Conservation (phyloP, 1,140 invertebrate genomes). For the Calosoma granatense region DNA sequence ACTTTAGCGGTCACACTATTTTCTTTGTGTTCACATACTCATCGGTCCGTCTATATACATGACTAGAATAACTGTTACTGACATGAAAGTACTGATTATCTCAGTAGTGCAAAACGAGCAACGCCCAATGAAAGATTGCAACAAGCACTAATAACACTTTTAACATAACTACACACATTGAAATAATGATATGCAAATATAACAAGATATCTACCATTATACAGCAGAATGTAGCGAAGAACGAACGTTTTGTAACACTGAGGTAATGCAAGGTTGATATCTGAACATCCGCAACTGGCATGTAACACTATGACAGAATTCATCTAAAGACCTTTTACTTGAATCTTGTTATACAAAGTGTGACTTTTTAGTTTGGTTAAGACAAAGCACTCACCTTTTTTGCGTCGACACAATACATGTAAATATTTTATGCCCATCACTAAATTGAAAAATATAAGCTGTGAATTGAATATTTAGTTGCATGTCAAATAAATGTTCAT, state of each 20-base stretch:
- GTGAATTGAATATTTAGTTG: neutral
- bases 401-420: conserved; percentile 1
- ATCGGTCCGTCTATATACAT: neutral
- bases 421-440: neutral
- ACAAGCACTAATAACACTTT: too few species aligned
- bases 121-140: neutral
- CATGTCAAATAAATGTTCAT: neutral
- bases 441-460: neutral
- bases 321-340: neutral
- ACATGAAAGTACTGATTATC: neutral
- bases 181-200: too few species aligned
- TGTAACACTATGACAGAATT: neutral
- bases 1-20: neutral
- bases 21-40: neutral
- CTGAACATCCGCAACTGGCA: neutral
- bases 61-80: conserved; percentile 4
- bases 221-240: neutral
- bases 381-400: neutral
- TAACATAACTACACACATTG: too few species aligned
- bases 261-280: neutral
- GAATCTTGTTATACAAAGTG: neutral
- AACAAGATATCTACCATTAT: too few species aligned
- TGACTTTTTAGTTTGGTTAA: conserved; percentile 4
- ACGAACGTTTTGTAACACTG: neutral
- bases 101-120: neutral